Evolutionary conservation across 2,888 invertebrate species (phyloP).

Genomic region (Pheosia gnoma): DNA sequence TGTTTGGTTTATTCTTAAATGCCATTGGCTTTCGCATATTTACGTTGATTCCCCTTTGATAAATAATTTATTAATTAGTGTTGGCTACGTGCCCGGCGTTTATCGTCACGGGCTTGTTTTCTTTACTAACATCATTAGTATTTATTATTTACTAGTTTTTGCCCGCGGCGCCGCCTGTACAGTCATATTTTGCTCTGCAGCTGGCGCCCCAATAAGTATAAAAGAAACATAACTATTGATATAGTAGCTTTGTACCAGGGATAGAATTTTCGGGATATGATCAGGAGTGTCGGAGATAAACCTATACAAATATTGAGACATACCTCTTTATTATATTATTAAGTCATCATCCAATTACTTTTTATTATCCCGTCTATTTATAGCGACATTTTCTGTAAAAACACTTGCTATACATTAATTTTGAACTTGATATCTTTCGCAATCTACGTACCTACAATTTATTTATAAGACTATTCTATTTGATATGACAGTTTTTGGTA

Average conservation of each 20-base stretch:
- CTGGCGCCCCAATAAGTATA: no score
- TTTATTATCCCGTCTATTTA: conserved; percentile 22
- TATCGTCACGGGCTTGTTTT: conserved; percentile 37
- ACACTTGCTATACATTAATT: not conserved
- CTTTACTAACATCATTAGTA: conserved; percentile 35
- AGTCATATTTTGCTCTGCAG: no score
- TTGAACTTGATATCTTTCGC: conserved; percentile 5
- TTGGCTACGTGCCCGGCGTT: conserved; percentile 54
- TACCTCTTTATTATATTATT: no score
- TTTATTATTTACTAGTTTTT: conserved; percentile 21
- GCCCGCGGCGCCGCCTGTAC: no score
- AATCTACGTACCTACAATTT: no score
- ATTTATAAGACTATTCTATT: no score
- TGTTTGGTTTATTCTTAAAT: conserved; percentile 18
- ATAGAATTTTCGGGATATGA: no score
- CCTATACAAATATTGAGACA: no score
- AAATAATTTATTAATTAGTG: conserved; percentile 44
- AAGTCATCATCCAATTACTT: conserved; percentile 20
- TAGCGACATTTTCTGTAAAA: conserved; percentile 16
- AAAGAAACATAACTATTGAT: no score
- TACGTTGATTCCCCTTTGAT: conserved; percentile 43
- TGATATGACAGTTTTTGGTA: not conserved
- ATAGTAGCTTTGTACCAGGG: no score
- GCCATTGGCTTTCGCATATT: conserved; percentile 41
- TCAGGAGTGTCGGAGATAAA: no score